These are phyloP conservation scores for Balearica regulorum DNA, from an alignment of 2,797 vertebrate genomes.

Conservation along the genomic window DNA sequence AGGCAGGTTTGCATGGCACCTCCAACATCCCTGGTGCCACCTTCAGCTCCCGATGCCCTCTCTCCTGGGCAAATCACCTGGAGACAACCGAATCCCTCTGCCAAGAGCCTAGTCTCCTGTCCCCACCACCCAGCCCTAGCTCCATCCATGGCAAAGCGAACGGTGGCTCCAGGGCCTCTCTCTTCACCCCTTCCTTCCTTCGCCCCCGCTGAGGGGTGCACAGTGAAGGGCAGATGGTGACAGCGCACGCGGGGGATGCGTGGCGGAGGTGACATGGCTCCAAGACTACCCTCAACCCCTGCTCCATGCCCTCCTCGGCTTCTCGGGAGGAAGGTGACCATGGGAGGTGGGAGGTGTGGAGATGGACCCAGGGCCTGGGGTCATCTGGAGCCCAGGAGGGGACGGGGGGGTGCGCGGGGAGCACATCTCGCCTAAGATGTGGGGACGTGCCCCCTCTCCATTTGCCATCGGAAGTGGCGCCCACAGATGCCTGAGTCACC, in stretches of 20 bases:
- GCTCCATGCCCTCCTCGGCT: background rate
- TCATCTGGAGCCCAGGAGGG: fast-evolving
- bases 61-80: background rate
- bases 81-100: background rate
- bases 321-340: fast-evolving
- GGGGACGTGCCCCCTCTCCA: background rate
- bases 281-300: background rate
- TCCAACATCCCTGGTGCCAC: background rate
- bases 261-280: background rate
- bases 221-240: background rate
- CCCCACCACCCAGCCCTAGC: background rate
- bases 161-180: background rate
- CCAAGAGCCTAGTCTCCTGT: background rate
- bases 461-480: background rate
- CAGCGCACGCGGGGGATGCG: fast-evolving
- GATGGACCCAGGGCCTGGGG: background rate
- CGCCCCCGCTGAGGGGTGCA: fast-evolving
- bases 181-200: background rate
- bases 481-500: background rate
- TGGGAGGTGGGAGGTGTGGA: background rate
- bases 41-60: background rate
- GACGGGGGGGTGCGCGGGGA: fast-evolving
- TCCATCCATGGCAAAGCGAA: background rate
- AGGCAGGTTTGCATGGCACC: background rate
- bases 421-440: background rate